Conservation (phyloP, 2,888 invertebrate species). For the Phrixothrix hirtus region DNA sequence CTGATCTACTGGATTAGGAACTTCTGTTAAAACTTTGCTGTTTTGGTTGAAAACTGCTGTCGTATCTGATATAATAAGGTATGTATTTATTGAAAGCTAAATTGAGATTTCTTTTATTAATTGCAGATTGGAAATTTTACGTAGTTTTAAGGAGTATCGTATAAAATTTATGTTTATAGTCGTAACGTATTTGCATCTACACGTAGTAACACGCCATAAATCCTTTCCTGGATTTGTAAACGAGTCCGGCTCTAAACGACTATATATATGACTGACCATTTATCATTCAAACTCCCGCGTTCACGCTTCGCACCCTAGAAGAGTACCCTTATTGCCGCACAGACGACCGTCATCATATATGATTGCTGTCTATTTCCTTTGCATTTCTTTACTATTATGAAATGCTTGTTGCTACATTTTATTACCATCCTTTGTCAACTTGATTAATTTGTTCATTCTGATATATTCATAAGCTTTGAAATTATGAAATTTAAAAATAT, state of each 20-base stretch:
- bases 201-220: slow-evolving; percentile 50
- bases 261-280: slow-evolving; percentile 57
- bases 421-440: slow-evolving; percentile 30
- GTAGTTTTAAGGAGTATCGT: slow-evolving; percentile 10
- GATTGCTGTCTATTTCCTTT: slow-evolving; percentile 39
- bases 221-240: slow-evolving; percentile 57
- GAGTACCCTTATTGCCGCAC: slow-evolving; percentile 27
- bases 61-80: not conserved
- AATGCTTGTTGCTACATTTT: slow-evolving; percentile 37
- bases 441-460: not conserved
- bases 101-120: too few species aligned
- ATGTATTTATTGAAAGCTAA: too few species aligned
- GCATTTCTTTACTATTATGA: slow-evolving; percentile 35
- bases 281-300: slow-evolving; percentile 54
- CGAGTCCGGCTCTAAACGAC: slow-evolving; percentile 54
- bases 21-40: slow-evolving; percentile 21
- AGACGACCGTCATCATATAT: slow-evolving; percentile 37
- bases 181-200: slow-evolving; percentile 47
- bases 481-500: not conserved
- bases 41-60: slow-evolving; percentile 23
- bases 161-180: slow-evolving; percentile 9
- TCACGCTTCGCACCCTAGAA: slow-evolving; percentile 31
- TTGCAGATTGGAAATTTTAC: too few species aligned
- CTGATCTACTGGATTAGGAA: slow-evolving; percentile 41
- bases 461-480: not conserved